These are phyloP conservation scores for Drosophila pallidifrons DNA, from an alignment of 1,140 invertebrate genomes.

Conservation along the genomic window DNA sequence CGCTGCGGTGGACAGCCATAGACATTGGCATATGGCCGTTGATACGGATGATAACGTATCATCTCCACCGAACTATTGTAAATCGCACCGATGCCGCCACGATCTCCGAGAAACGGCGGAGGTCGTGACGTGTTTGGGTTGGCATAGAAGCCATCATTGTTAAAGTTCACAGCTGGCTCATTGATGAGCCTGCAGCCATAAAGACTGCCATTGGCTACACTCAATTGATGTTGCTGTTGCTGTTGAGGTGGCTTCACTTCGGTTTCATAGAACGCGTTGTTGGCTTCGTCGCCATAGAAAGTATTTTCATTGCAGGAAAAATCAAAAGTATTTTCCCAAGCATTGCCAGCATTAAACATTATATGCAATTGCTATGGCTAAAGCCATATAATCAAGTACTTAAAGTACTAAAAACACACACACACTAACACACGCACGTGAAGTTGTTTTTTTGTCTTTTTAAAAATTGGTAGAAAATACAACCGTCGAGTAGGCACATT, in stretches of 20 bases:
- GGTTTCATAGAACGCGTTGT: constrained; percentile 38
- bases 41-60: constrained; percentile 65
- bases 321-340: constrained; percentile 64
- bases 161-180: constrained; percentile 71
- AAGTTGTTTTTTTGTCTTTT: constrained; percentile 11
- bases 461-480: not conserved
- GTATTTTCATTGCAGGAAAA: constrained; percentile 62
- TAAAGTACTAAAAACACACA: constrained; percentile 5
- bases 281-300: constrained; percentile 73
- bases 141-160: constrained; percentile 56
- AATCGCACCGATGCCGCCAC: constrained; percentile 34
- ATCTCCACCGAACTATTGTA: constrained; percentile 30
- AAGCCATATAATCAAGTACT: constrained; percentile 47
- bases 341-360: constrained; percentile 65
- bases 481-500: constrained; percentile 54
- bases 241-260: constrained; percentile 53
- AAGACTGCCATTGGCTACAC: constrained; percentile 37
- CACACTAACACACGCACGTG: constrained; percentile 10
- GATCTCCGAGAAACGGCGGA: constrained; percentile 14
- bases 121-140: constrained; percentile 2
- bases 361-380: constrained; percentile 7
- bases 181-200: constrained; percentile 56
- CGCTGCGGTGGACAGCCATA: constrained; percentile 18
- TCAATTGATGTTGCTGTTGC: constrained; percentile 37
- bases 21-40: constrained; percentile 24